phyloP scores from a whole-genome alignment of 2,797 vertebrate species.

The Decapterus maruadsi region DNA sequence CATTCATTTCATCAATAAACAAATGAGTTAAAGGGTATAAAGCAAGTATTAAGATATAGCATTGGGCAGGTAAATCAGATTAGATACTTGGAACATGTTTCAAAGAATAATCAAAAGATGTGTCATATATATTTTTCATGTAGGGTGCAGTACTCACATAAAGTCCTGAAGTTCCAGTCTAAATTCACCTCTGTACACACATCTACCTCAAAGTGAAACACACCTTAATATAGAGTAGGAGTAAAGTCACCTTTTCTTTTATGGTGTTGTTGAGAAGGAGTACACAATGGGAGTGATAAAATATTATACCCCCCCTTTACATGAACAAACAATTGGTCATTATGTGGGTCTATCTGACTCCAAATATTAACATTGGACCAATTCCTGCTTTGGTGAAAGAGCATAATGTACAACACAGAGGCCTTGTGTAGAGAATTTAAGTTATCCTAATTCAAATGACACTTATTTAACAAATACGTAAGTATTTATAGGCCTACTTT shows the following conservation, averaged over 20 bases:
- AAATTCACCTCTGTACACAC: conserved; percentile 28
- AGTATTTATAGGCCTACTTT: neutral
- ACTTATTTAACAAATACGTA: neutral
- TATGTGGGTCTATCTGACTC: neutral
- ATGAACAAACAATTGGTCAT: neutral
- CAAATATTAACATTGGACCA: neutral
- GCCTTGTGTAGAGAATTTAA: neutral
- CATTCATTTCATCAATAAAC: neutral
- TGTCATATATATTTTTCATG: neutral
- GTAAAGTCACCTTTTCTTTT: neutral
- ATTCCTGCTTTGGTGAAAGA: neutral
- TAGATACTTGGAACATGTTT: neutral
- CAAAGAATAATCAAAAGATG: neutral
- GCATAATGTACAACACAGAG: neutral
- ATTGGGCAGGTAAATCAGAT: neutral
- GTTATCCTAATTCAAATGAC: neutral
- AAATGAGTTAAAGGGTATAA: neutral
- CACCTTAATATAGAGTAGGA: conserved; percentile 18
- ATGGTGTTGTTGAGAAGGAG: neutral
- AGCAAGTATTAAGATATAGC: neutral
- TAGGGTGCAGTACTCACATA: neutral
- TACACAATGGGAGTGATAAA: neutral
- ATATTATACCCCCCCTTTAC: neutral
- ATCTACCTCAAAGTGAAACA: neutral
- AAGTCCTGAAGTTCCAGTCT: neutral